These are phyloP conservation scores for Selenia dentaria DNA, from an alignment of 2,888 invertebrate genomes.

Conservation along the genomic window DNA sequence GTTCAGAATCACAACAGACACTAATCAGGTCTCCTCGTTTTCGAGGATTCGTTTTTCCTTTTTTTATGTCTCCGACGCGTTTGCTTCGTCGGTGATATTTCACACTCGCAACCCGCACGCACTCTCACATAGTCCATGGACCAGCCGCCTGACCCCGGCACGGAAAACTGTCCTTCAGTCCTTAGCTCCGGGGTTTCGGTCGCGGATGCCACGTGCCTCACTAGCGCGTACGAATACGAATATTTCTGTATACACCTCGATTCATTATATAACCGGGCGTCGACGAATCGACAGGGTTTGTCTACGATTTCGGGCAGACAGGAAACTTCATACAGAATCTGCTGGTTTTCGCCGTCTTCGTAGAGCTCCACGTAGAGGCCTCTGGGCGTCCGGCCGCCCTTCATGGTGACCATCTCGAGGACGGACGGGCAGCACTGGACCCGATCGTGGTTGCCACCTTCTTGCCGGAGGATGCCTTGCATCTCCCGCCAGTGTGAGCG, in stretches of 20 bases:
- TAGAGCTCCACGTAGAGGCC: conserved; percentile 90
- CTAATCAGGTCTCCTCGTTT: conserved; percentile 70
- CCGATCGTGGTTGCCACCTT: conserved; percentile 72
- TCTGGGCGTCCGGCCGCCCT: conserved; percentile 90
- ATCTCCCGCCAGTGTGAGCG: conserved; percentile 86
- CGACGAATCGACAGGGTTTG: conserved; percentile 90
- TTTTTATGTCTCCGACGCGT: conserved; percentile 61
- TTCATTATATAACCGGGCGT: conserved; percentile 87
- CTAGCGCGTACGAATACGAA: conserved; percentile 93
- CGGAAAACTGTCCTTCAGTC: conserved; percentile 69
- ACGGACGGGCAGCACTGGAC: conserved; percentile 93
- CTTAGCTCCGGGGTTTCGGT: conserved; percentile 68
- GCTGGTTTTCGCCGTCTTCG: conserved; percentile 87
- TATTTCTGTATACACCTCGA: conserved; percentile 94
- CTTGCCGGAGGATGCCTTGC: conserved; percentile 85
- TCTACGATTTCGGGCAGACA: conserved; percentile 89
- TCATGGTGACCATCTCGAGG: conserved; percentile 90
- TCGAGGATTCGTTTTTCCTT: conserved; percentile 59
- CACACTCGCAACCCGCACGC: conserved; percentile 93
- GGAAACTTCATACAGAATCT: conserved; percentile 91
- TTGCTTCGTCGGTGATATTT: conserved; percentile 86
- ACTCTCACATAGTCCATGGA: conserved; percentile 93
- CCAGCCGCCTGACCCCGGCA: conserved; percentile 86
- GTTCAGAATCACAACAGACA: conserved; percentile 41
- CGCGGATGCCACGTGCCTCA: conserved; percentile 82